Evolutionary conservation across 2,888 invertebrate species (phyloP), one percentile per base, ranked within the genome.

Genomic region (Ephialtes manifestator): DNA sequence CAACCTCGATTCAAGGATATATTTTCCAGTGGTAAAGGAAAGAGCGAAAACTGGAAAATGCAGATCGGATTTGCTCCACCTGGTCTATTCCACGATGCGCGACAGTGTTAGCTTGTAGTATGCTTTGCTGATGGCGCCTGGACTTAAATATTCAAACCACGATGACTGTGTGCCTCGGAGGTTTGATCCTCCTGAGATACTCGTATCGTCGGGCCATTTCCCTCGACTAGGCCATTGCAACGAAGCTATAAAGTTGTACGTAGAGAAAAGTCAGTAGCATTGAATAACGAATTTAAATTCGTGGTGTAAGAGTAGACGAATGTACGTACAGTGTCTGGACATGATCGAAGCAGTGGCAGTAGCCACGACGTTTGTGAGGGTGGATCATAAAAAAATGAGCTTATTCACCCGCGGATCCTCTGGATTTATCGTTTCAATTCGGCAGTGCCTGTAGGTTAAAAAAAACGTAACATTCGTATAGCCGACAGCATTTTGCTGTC

Each of bases 131-230:
- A 35, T 68, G 31, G 46, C 20, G 71, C 72, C 72, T 65, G 81
- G 65, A 71, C 75, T 82, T 85, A 85, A 85, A 82, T 85, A 85
- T 85, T 85, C 85, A 85, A 85, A 79, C 85, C 85, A 82, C 85
- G 85, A 82, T 76, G 82, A 85, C 75, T 82, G 78, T 79, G 78
- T 58, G 82, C 85, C 82, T 48, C 82, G 48, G 79, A 79, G n/a
- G n/a, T n/a, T 75, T 71, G 48, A 48, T 80, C 48, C 55, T 48
- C 60, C 39, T 11, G 70, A 58, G 72, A 68, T 48, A 39, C 55
- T 60, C 46, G 28, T 35, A 60, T 79, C 53, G 46, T 18, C 51
- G 55, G 39, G 48, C 31, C 65, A 55, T 31, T 24, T 58, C 46
- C 79, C 18, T 11, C 28, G 79, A 5, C 31, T 31, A 60, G 24